Evolutionary conservation across 1,140 invertebrate species (phyloP).

Genomic region (Penaeus japonicus): DNA sequence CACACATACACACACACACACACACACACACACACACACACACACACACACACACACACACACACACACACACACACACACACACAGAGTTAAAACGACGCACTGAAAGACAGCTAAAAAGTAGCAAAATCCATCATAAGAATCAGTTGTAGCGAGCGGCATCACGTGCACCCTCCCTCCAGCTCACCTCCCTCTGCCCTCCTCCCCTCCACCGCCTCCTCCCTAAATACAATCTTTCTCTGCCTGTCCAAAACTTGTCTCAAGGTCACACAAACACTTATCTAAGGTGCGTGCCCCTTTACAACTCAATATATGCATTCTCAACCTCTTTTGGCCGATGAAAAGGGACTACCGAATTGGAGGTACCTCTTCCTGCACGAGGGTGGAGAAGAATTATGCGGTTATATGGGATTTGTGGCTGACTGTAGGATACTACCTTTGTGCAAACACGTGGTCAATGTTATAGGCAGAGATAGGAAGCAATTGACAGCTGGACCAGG

Average conservation of each 20-base stretch:
- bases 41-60: too few relatives aligned
- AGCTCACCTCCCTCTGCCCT: background rate
- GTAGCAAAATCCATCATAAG: too few relatives aligned
- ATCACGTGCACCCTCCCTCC: background rate
- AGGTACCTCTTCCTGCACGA: constrained; percentile 39
- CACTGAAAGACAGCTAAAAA: too few relatives aligned
- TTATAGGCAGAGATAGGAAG: too few relatives aligned
- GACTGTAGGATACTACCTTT: background rate
- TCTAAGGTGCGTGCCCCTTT: constrained; percentile 20
- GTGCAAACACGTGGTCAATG: constrained; percentile 10
- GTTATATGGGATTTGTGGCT: background rate
- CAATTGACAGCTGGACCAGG: too few relatives aligned
- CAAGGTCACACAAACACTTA: constrained; percentile 26
- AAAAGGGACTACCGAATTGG: constrained; percentile 22
- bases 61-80: too few relatives aligned
- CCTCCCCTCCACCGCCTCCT: background rate
- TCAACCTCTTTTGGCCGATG: constrained; percentile 44
- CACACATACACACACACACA: too few relatives aligned
- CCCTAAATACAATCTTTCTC: background rate
- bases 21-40: too few relatives aligned
- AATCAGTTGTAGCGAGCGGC: too few relatives aligned
- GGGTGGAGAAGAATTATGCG: constrained; percentile 10
- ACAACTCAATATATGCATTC: constrained; percentile 44
- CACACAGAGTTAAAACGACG: too few relatives aligned
- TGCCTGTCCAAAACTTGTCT: constrained; percentile 38